These are phyloP conservation scores for Triplophysa siluroides DNA, from an alignment of 2,113 vertebrate species.

Conservation along the genomic window DNA sequence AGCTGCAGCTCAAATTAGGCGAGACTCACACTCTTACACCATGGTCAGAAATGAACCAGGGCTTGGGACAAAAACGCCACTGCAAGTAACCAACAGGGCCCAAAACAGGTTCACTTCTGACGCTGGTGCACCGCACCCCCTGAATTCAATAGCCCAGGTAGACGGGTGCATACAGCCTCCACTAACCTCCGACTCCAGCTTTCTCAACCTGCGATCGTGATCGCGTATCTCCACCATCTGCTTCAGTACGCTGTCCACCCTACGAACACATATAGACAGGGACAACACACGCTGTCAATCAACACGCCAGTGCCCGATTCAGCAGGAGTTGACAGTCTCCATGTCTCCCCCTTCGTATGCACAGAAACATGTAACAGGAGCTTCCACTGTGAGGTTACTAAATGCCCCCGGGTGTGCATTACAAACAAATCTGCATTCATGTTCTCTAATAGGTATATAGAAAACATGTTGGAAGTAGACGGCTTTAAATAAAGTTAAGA, in stretches of 20 bases:
- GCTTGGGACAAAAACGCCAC: too few species aligned
- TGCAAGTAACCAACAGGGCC: too few species aligned
- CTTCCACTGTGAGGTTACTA: constrained; percentile 25
- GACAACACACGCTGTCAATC: constrained; percentile 47
- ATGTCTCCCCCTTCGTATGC: constrained; percentile 38
- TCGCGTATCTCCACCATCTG: constrained; percentile 63
- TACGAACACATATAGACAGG: constrained; percentile 56
- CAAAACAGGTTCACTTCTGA: neutral
- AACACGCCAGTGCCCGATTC: constrained; percentile 22
- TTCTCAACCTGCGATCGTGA: constrained; percentile 57
- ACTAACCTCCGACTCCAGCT: constrained; percentile 73
- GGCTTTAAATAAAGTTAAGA: too few species aligned
- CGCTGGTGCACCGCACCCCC: neutral
- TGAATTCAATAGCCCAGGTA: constrained; percentile 11
- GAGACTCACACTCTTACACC: constrained; percentile 13
- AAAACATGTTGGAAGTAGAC: too few species aligned
- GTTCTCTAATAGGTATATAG: neutral
- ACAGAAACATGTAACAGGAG: constrained; percentile 36
- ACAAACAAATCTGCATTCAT: constrained; percentile 1
- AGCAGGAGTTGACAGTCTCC: constrained; percentile 48
- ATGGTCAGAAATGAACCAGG: neutral
- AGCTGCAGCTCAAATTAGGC: constrained; percentile 56
- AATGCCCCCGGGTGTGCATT: constrained; percentile 34
- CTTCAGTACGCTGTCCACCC: constrained; percentile 81
- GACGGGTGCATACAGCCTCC: neutral